Evolutionary conservation across 2,113 vertebrate species (phyloP), one percentile per base, ranked within the genome.

Genomic region (Tragelaphus buxtoni): DNA sequence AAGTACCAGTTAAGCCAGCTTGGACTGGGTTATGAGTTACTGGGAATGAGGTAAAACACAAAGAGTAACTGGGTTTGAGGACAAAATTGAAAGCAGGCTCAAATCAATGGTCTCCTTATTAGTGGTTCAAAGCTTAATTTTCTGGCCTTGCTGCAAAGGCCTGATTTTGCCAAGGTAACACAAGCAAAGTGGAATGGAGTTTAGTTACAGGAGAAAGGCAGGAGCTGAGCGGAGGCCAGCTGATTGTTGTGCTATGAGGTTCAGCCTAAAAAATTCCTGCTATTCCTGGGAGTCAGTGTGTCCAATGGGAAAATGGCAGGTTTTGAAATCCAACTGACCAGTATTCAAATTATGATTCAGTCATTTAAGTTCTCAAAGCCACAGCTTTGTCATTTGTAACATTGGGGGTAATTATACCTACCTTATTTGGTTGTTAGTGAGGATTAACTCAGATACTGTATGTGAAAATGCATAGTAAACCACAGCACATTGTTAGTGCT

Each of bases 41-140:
- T 77, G n/a, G 56, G 7, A 97, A 94, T n/a, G 72, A 74, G 35
- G 20, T 90, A 76, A 85, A 97, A 94, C 88, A 85, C 53, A 93
- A 97, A 94, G 42, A 88, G 58, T 69, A 92, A 91, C 39, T 94
- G 86, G 9, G 63, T 91, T 87, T 97, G 14, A 3, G 24, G 69
- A 89, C 53, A 91, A 94, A 95, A 95, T 63, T 81, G 84, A 95
- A 95, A 95, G 79, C 61, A 72, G 45, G 30, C 16, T 93, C 88
- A 92, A 92, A 76, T 49, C 58, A 96, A 74, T 84, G 32, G 13
- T 56, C 28, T 90, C 53, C 22, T 84, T 72, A 76, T 17, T 91
- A 76, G 55, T 96, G 6, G 53, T 58, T 94, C 82, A 88, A 96
- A 92, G 63, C 77, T 95, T 92, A 82, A 88, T 82, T 92, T 87